Percentiles rank a stretch among this genome's conserved stretches.
These are phyloP conservation scores for Ovis aries DNA, from an alignment of 2,113 vertebrate species.

Conservation along the genomic window DNA sequence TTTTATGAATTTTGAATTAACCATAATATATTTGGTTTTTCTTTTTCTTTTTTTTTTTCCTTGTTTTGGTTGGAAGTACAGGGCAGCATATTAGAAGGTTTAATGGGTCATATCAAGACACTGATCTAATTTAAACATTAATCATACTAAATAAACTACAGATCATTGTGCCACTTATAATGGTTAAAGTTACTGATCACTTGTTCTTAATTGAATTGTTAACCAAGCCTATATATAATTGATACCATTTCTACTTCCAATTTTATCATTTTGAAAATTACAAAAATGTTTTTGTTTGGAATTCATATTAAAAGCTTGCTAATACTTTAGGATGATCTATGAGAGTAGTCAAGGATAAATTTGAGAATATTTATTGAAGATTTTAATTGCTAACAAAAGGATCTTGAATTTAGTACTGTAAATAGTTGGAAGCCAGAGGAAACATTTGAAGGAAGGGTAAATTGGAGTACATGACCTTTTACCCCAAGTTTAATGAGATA, in stretches of 20 bases:
- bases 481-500: neutral
- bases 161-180: neutral
- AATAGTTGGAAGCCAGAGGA: neutral
- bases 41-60: neutral
- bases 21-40: neutral
- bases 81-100: neutral
- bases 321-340: neutral
- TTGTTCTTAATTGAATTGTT: neutral
- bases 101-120: neutral
- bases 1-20: neutral
- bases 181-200: neutral
- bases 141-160: neutral
- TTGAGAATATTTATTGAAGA: neutral
- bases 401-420: neutral
- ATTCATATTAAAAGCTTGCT: neutral
- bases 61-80: neutral
- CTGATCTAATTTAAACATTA: neutral
- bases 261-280: neutral
- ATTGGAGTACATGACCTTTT: neutral
- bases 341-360: neutral
- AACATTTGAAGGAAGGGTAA: neutral
- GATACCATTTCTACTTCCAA: neutral
- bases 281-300: neutral
- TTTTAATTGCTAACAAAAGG: neutral
- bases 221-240: neutral